Evolutionary conservation across 2,797 vertebrate species (phyloP).

Genomic region (Steatocranus sp.): DNA sequence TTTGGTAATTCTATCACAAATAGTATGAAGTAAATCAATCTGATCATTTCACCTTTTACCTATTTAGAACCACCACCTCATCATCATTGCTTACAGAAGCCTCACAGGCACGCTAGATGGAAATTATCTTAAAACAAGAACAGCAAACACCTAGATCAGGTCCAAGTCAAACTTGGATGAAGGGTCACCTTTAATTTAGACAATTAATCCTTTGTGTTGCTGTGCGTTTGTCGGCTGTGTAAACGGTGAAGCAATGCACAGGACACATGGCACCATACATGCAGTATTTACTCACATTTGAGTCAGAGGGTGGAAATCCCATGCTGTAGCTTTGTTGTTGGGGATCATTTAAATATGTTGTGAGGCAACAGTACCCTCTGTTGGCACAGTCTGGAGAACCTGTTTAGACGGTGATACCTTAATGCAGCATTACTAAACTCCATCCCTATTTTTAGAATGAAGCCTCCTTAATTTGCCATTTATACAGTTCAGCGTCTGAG

Average conservation of each 20-base stretch:
- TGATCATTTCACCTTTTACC: neutral
- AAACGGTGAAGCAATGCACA: neutral
- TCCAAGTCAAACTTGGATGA: neutral
- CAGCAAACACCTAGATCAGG: neutral
- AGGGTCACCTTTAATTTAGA: neutral
- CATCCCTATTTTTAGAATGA: conserved; percentile 29
- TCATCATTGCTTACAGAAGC: neutral
- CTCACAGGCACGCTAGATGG: neutral
- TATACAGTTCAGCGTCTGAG: conserved; percentile 24
- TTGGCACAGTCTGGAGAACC: conserved; percentile 52
- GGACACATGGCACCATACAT: neutral
- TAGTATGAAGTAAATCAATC: neutral
- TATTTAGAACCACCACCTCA: neutral
- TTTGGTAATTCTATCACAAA: neutral
- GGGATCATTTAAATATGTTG: conserved; percentile 44
- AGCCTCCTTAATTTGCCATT: conserved; percentile 40
- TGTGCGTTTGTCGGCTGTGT: neutral
- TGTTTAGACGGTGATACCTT: neutral
- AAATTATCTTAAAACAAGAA: neutral
- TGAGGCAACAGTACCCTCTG: conserved; percentile 76
- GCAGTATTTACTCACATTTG: neutral
- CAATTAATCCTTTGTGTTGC: neutral
- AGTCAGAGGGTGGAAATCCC: neutral
- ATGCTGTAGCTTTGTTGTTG: conserved; percentile 46
- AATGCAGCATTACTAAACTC: neutral